Evolutionary conservation across 1,140 invertebrate species (phyloP).

Genomic region (Apis cerana): DNA sequence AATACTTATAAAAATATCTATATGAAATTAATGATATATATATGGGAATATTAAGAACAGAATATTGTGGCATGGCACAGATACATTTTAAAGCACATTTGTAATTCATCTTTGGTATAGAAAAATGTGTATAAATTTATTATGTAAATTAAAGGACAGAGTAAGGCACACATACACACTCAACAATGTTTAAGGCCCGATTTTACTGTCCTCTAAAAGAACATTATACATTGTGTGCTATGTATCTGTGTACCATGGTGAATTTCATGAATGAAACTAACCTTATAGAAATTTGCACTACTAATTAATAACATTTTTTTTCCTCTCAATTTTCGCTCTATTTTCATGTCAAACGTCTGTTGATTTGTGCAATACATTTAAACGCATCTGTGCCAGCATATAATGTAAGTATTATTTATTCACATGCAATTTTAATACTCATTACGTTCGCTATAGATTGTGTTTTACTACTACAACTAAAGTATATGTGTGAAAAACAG

Average conservation of each 20-base stretch:
- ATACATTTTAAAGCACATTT: slow-evolving; percentile 75
- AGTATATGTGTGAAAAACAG: slow-evolving; percentile 45
- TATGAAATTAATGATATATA: slow-evolving; percentile 50
- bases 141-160: slow-evolving; percentile 47
- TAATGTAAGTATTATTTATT: slow-evolving; percentile 63
- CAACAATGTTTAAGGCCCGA: slow-evolving; percentile 53
- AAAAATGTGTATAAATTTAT: slow-evolving; percentile 49
- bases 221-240: slow-evolving; percentile 69
- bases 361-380: slow-evolving; percentile 77
- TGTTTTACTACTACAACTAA: slow-evolving; percentile 49
- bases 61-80: slow-evolving; percentile 74
- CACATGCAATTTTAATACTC: slow-evolving; percentile 62
- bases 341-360: slow-evolving; percentile 77
- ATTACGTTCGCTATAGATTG: slow-evolving; percentile 48
- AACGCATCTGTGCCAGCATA: slow-evolving; percentile 77
- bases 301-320: slow-evolving; percentile 58
- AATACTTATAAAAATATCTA: slow-evolving; percentile 48
- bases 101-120: slow-evolving; percentile 37
- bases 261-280: slow-evolving; percentile 62
- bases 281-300: slow-evolving; percentile 56
- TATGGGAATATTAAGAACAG: slow-evolving; percentile 58
- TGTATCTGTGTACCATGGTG: slow-evolving; percentile 76
- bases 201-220: slow-evolving; percentile 47
- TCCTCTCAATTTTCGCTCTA: slow-evolving; percentile 71
- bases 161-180: slow-evolving; percentile 72